Evolutionary conservation across 2,113 vertebrate species (phyloP).

Genomic region (Rutilus rutilus): DNA sequence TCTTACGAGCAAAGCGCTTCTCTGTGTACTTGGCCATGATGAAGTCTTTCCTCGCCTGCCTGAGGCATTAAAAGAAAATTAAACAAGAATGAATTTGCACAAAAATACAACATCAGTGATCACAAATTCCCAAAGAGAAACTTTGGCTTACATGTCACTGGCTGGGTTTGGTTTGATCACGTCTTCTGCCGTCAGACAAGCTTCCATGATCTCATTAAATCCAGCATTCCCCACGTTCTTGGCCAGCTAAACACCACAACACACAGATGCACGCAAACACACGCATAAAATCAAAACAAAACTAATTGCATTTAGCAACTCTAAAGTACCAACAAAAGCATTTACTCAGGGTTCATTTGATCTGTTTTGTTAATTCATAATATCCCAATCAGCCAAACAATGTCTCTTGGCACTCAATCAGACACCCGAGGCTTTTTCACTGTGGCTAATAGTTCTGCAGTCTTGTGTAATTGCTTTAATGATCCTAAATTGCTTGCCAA

Average conservation of each 20-base stretch:
- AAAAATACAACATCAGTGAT: background rate
- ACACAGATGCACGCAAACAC: slow-evolving; percentile 40
- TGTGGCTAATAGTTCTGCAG: slow-evolving; percentile 57
- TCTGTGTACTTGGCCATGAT: slow-evolving; percentile 97
- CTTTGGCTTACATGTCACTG: slow-evolving; percentile 92
- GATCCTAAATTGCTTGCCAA: slow-evolving; percentile 20
- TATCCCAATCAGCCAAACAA: slow-evolving; percentile 23
- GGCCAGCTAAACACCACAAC: slow-evolving; percentile 84
- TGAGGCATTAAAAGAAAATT: slow-evolving; percentile 60
- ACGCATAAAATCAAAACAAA: slow-evolving; percentile 3
- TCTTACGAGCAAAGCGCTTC: slow-evolving; percentile 88
- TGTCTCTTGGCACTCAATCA: slow-evolving; percentile 22
- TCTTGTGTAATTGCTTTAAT: slow-evolving; percentile 40
- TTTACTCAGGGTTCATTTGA: slow-evolving; percentile 45
- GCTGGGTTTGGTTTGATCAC: slow-evolving; percentile 88
- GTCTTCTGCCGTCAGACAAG: slow-evolving; percentile 84
- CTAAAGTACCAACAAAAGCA: slow-evolving; percentile 36
- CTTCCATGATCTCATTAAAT: slow-evolving; percentile 99
- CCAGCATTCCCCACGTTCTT: slow-evolving; percentile 98
- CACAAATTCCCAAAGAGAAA: background rate
- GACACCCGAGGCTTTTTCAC: slow-evolving; percentile 32
- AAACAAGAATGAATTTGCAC: background rate
- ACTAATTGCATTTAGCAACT: slow-evolving; percentile 19
- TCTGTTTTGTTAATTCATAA: slow-evolving; percentile 31
- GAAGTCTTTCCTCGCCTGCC: slow-evolving; percentile 98